Evolutionary conservation across 2,888 invertebrate genomes (phyloP).

Genomic region (Brassicogethes aeneus): DNA sequence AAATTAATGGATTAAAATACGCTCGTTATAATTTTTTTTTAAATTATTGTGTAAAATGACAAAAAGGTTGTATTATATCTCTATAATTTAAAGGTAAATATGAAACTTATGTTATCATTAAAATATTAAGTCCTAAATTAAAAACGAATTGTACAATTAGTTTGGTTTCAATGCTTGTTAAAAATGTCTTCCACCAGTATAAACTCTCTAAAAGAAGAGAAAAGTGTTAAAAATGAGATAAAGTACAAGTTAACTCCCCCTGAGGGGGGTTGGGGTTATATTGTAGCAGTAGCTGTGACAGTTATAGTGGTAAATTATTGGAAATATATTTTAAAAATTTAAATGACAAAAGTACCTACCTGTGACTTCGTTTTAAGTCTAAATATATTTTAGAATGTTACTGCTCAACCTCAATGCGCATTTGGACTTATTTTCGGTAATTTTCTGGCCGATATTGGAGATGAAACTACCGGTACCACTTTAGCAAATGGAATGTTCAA

Average conservation of each 20-base stretch:
- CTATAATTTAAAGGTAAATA: too few species aligned
- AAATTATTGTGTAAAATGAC: too few species aligned
- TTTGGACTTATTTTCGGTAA: constrained; percentile 64
- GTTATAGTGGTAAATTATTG: constrained; percentile 62
- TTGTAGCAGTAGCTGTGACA: constrained; percentile 64
- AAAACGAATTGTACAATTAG: too few species aligned
- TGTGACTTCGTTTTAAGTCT: neutral
- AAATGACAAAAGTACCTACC: neutral
- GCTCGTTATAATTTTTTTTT: too few species aligned
- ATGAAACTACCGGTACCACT: constrained; percentile 61
- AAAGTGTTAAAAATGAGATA: neutral
- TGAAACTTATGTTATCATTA: too few species aligned
- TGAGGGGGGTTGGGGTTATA: constrained; percentile 24
- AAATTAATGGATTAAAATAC: too few species aligned
- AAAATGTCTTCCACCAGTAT: neutral
- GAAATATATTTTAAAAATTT: constrained; percentile 5
- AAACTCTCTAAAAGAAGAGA: neutral
- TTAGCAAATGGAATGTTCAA: constrained; percentile 62
- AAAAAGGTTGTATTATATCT: too few species aligned
- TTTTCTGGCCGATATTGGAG: constrained; percentile 55
- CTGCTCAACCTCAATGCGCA: constrained; percentile 57
- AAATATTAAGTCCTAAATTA: too few species aligned
- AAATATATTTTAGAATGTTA: constrained; percentile 49
- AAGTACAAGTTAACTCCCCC: constrained; percentile 24
- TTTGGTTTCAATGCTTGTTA: too few species aligned